Evolutionary conservation across 1,140 invertebrate genomes (phyloP).

Genomic region (Drosophila nebulosa): DNA sequence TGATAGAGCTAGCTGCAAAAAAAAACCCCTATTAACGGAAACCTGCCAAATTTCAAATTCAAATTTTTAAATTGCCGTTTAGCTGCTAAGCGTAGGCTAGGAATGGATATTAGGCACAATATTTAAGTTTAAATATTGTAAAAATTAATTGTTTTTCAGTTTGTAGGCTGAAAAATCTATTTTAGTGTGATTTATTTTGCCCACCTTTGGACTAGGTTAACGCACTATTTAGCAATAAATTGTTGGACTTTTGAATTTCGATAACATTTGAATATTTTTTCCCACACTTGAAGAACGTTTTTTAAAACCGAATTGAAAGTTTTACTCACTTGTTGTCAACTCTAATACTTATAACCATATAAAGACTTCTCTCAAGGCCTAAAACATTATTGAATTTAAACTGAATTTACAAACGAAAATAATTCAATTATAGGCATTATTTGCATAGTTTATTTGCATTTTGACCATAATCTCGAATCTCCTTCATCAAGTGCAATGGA

Average conservation of each 20-base stretch:
- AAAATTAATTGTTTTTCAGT: too few relatives aligned
- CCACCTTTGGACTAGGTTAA: too few relatives aligned
- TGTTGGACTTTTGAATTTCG: neutral
- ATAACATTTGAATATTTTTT: neutral
- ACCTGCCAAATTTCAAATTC: too few relatives aligned
- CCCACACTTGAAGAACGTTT: neutral
- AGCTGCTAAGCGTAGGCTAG: too few relatives aligned
- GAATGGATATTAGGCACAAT: too few relatives aligned
- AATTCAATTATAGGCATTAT: constrained; percentile 60
- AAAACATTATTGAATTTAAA: neutral
- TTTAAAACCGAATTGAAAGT: neutral
- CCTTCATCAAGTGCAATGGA: constrained; percentile 48
- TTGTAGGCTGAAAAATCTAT: too few relatives aligned
- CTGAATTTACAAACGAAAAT: constrained; percentile 26
- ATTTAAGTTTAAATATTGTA: too few relatives aligned
- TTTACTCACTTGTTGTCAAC: neutral
- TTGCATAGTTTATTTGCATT: constrained; percentile 70
- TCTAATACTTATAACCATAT: neutral
- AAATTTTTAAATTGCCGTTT: too few relatives aligned
- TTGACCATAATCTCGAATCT: constrained; percentile 37
- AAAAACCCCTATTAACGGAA: too few relatives aligned
- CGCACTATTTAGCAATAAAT: neutral
- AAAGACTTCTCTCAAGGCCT: neutral
- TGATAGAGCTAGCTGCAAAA: too few relatives aligned
- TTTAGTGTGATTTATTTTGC: too few relatives aligned